Conservation (phyloP, 2,888 invertebrate genomes). For the Parnassius smintheus region DNA sequence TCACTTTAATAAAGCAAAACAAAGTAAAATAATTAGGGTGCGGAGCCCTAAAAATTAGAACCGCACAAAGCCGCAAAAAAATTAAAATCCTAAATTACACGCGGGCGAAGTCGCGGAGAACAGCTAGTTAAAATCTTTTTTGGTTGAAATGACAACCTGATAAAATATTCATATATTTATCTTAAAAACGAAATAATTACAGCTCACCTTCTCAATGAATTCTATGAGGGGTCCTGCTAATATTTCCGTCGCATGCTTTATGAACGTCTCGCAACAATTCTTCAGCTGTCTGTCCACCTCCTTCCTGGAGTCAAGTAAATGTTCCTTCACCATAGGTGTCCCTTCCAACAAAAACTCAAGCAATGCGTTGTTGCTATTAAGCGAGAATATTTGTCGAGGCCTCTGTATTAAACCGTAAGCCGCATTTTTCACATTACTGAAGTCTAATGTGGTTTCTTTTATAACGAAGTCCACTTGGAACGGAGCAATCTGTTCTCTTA, state of each 20-base stretch:
- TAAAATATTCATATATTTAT: too few species aligned
- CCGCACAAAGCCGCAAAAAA: too few species aligned
- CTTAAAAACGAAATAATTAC: not conserved
- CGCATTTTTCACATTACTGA: conserved; percentile 94
- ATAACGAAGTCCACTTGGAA: conserved; percentile 97
- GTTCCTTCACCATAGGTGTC: conserved; percentile 95
- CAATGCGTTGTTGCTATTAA: conserved; percentile 94
- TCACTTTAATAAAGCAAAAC: too few species aligned
- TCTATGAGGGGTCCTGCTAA: conserved; percentile 87
- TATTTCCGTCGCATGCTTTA: conserved; percentile 87
- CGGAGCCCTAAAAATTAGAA: too few species aligned
- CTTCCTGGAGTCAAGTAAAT: conserved; percentile 95
- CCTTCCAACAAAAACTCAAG: conserved; percentile 96
- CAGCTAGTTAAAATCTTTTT: too few species aligned
- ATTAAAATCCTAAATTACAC: too few species aligned
- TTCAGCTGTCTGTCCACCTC: conserved; percentile 97
- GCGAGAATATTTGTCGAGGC: conserved; percentile 91
- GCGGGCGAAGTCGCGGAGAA: too few species aligned
- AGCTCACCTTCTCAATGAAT: conserved; percentile 86
- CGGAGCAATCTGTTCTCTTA: conserved; percentile 98
- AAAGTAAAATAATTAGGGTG: too few species aligned
- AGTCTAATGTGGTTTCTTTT: conserved; percentile 96
- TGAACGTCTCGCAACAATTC: conserved; percentile 93
- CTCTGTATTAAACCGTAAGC: conserved; percentile 89
- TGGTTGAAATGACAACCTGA: too few species aligned